These are phyloP conservation scores for Chamaetylas fuelleborni DNA, from an alignment of 2,113 vertebrate species.

Conservation along the genomic window DNA sequence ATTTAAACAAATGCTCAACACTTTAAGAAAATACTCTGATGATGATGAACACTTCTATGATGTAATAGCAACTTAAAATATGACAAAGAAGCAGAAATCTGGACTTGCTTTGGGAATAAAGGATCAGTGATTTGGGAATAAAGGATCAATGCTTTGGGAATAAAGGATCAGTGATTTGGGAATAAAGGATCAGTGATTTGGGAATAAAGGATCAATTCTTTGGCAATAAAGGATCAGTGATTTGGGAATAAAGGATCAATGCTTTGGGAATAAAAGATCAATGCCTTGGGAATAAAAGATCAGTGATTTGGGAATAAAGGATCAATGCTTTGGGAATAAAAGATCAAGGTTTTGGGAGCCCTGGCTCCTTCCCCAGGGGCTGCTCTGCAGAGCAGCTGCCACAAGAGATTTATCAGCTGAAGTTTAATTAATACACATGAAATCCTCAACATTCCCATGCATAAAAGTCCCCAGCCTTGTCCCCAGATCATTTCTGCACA, in stretches of 20 bases:
- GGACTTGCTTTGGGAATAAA: background rate
- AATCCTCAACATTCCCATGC: background rate
- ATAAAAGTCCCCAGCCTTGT: background rate
- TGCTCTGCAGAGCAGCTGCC: background rate
- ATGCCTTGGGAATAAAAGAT: too few relatives aligned
- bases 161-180: background rate
- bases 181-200: too few relatives aligned
- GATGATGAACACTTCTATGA: background rate
- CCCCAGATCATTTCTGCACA: background rate
- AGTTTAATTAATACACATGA: background rate
- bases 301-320: too few relatives aligned
- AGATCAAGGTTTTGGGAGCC: background rate
- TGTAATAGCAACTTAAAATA: background rate
- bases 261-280: too few relatives aligned
- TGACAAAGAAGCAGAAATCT: background rate
- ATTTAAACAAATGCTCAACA: slow-evolving; percentile 4
- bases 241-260: too few relatives aligned
- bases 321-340: background rate
- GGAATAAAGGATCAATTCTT: too few relatives aligned
- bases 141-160: background rate
- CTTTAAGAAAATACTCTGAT: background rate
- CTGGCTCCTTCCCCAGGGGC: background rate
- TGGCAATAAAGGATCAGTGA: too few relatives aligned
- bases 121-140: too few relatives aligned
- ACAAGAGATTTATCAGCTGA: background rate